phyloP scores from a whole-genome alignment of 30 jellyfish, hydroid and myxozoan genomes.

The Aurelia coerulea region DNA sequence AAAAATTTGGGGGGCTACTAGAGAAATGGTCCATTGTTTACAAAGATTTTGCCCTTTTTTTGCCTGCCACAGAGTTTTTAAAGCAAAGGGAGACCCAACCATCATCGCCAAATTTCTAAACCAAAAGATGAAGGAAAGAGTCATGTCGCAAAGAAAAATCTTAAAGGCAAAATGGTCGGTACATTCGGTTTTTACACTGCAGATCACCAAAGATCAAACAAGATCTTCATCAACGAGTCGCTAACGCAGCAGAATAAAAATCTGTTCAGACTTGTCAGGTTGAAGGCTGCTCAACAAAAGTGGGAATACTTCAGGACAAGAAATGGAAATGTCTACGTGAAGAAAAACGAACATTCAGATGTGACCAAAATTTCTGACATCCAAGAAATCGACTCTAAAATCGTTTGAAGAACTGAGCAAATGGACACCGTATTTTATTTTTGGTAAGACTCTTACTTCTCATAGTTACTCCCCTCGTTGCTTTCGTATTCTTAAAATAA shows the following conservation, averaged over 20 bases:
- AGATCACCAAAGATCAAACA: neutral
- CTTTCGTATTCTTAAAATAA: no score
- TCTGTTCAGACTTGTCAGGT: neutral
- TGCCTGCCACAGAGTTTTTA: conserved; percentile 18
- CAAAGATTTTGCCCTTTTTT: no score
- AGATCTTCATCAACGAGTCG: neutral
- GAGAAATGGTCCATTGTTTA: no score
- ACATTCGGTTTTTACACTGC: neutral
- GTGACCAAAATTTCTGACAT: neutral
- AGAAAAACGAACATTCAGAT: neutral
- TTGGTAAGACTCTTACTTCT: no score
- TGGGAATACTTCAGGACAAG: conserved; percentile 16
- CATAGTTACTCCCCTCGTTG: no score
- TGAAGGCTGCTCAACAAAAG: neutral
- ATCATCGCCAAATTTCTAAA: conserved; percentile 8
- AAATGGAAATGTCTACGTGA: conserved; percentile 11
- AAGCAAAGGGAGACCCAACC: conserved; percentile 1
- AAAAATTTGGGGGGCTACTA: no score
- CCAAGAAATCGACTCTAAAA: neutral
- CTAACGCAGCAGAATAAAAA: conserved; percentile 10
- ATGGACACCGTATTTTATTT: neutral
- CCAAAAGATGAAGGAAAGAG: neutral
- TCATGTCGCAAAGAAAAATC: neutral
- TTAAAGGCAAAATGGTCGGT: neutral
- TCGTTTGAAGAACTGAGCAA: neutral